Conservation (phyloP, 2,113 vertebrate genomes). For the Egretta garzetta region DNA sequence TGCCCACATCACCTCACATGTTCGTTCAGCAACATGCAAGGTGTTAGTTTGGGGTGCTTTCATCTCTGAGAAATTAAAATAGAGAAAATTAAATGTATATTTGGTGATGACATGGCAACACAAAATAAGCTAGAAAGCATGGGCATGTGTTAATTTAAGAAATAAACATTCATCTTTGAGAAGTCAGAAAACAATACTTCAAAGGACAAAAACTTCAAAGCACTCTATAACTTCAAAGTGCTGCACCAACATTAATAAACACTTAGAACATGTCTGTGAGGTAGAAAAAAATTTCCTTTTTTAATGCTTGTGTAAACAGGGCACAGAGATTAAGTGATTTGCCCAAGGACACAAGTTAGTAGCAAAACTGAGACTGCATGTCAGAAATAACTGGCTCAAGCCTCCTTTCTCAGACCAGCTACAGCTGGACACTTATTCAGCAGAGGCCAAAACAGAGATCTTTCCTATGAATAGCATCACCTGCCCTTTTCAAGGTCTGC, state of each 20-base stretch:
- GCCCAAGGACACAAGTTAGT: conserved; percentile 43
- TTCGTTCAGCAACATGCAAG: background rate
- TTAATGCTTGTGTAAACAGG: conserved; percentile 62
- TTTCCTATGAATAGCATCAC: background rate
- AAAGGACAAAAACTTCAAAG: conserved; percentile 69
- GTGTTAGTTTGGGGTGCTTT: conserved; percentile 17
- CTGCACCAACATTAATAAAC: conserved; percentile 59
- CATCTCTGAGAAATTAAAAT: conserved; percentile 55
- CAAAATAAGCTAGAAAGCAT: background rate
- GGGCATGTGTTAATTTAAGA: conserved; percentile 48
- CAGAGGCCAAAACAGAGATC: background rate
- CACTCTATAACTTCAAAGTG: conserved; percentile 47
- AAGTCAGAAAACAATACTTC: conserved; percentile 67
- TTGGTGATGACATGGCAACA: conserved; percentile 42
- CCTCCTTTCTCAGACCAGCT: background rate
- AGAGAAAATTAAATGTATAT: conserved; percentile 68
- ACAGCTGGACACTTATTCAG: background rate
- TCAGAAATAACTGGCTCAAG: background rate
- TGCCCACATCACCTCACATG: background rate
- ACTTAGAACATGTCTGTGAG: conserved; percentile 58
- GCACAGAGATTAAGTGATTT: conserved; percentile 45
- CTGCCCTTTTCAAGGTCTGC: background rate
- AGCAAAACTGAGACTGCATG: background rate
- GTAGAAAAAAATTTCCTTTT: conserved; percentile 51
- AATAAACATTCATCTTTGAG: conserved; percentile 48